Evolutionary conservation across 2,888 invertebrate genomes (phyloP).

Genomic region (Lepetodrilus schrolli): DNA sequence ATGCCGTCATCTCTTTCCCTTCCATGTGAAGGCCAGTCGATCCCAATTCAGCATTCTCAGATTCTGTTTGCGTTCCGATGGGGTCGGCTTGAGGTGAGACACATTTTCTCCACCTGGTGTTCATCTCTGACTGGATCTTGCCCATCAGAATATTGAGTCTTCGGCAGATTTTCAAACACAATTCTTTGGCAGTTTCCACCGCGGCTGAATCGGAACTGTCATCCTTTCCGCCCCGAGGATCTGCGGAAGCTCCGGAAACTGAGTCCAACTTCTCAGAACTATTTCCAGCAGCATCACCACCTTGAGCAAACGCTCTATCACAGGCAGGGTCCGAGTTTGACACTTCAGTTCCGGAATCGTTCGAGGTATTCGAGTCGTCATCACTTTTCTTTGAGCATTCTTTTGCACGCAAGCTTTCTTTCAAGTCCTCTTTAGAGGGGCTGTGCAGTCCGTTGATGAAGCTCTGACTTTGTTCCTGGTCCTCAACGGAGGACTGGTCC

Average conservation of each 20-base stretch:
- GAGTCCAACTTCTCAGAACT: neutral
- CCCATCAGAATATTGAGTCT: constrained; percentile 43
- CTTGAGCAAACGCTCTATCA: neutral
- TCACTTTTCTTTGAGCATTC: constrained; percentile 8
- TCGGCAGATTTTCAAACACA: constrained; percentile 47
- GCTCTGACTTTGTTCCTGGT: neutral
- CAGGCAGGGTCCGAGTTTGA: neutral
- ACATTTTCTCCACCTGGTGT: constrained; percentile 32
- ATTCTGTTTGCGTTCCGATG: neutral
- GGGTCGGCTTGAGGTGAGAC: neutral
- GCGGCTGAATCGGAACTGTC: neutral
- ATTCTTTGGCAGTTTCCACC: constrained; percentile 37
- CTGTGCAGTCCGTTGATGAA: neutral
- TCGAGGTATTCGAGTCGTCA: constrained; percentile 10
- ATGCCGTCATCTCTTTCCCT: neutral
- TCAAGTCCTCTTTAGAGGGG: neutral
- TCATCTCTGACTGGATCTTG: constrained; percentile 46
- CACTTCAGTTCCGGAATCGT: neutral
- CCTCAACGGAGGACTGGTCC: neutral
- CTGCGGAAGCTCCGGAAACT: neutral
- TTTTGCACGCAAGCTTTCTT: neutral
- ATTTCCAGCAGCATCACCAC: neutral
- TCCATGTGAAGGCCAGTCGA: neutral
- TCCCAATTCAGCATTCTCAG: neutral
- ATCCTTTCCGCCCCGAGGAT: neutral